phyloP scores from a whole-genome alignment of 1,140 invertebrate species.

The Gryllus bimaculatus region DNA sequence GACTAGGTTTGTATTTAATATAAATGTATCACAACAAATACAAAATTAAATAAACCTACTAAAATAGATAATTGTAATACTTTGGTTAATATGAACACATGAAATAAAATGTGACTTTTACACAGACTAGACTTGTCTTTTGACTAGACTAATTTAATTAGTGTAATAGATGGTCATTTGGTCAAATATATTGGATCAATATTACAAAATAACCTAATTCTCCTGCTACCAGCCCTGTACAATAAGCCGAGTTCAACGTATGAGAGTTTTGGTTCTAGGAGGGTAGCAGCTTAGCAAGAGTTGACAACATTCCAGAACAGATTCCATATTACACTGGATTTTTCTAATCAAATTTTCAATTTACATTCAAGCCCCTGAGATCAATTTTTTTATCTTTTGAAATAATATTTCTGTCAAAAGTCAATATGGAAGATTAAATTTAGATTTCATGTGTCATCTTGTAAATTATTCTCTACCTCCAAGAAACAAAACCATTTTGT shows the following conservation, averaged over 20 bases:
- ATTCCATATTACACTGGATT: not conserved
- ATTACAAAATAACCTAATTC: conserved; percentile 14
- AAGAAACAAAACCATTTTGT: conserved; percentile 22
- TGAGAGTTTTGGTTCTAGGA: not conserved
- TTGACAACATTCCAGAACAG: not conserved
- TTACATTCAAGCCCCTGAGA: conserved; percentile 21
- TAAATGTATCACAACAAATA: conserved; percentile 14
- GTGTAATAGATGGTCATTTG: conserved; percentile 12
- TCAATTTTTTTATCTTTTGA: conserved; percentile 18
- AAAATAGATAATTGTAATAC: conserved; percentile 10
- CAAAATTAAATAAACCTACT: conserved; percentile 9
- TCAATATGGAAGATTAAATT: conserved; percentile 6
- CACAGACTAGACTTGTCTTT: conserved; percentile 11
- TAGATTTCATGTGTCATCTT: not conserved
- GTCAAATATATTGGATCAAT: conserved; percentile 7
- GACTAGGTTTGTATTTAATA: conserved; percentile 7
- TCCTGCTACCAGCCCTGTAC: conserved; percentile 12
- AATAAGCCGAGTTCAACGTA: conserved; percentile 3
- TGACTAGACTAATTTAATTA: conserved; percentile 15
- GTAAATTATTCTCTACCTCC: conserved; percentile 20
- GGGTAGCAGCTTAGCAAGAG: not conserved
- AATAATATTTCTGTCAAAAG: not conserved
- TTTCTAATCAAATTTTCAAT: not conserved
- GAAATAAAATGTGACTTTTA: conserved; percentile 14
- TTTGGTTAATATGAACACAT: conserved; percentile 14